Base-by-base conservation (phyloP, 2,888 invertebrate genomes). In the Pimpla rufipes region DNA sequence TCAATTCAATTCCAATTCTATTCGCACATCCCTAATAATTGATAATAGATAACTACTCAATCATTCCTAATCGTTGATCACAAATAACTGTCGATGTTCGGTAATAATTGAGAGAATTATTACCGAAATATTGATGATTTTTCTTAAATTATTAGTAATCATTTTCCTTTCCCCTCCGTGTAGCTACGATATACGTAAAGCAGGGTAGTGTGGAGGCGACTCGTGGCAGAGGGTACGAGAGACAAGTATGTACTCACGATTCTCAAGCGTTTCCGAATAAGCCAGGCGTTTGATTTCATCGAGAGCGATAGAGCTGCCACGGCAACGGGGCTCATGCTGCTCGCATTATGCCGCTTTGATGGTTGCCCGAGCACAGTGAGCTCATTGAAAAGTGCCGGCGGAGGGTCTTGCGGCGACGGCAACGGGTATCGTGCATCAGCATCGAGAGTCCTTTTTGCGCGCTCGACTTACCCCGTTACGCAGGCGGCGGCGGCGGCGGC, bases 321-420 rank as follows among this genome's bases (percentile, higher is more conserved):
- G 90, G 88, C 81, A 87, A n/a, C 88, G 86, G 47, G 83, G 81
- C 81, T 89, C 92, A 92, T 91, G 90, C 90, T 92, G 92, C 89
- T 92, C 88, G 88, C 85, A 88, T 92, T 92, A 92, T 91, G 79
- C 90, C 91, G 92, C 92, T 90, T 92, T 91, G 91, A 90, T 92
- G 92, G 89, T 88, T 88, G 86, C 89, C 80, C 88, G 88, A 90
- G 88, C 83, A 92, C 92, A 92, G 92, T 90, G 89, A 88, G 88
- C 87, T 90, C 91, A 92, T 92, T 92, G 88, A 92, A 88, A 87
- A 89, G 89, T 88, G 87, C 87, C 78, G 81, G 82, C 66, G 71
- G 81, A 84, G 85, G 87, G 87, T 85, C 84, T 83, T 71, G 37
- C 55, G 68, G 79, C 73, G 40, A 10, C 70, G 66, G 70, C 76